Base-by-base conservation (phyloP, 2,888 invertebrate species). In the Octodonta nipae region DNA sequence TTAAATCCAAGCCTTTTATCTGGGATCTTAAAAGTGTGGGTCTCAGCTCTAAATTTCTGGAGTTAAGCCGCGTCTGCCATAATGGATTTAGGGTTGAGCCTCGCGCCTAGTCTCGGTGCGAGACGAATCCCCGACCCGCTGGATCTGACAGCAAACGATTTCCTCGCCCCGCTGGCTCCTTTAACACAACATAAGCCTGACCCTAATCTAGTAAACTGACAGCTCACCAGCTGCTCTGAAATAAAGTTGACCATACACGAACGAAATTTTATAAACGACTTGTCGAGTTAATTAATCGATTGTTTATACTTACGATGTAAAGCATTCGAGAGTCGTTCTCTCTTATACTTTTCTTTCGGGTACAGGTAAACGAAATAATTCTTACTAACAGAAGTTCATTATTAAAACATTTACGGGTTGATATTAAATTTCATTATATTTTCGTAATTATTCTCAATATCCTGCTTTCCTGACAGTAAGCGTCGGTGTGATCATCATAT, bases 51-150 rank as follows among this genome's bases (percentile, higher is more conserved):
- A 52, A 53, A 53, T 52, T 51, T 51, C 44, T 33, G 38, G 41
- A 44, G 45, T 45, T 51, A 53, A 51, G 54, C 52, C 47, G 49
- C 49, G 47, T 50, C 55, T 55, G 56, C 58, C 58, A 57, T 58
- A 58, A 59, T 57, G 58, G 57, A 58, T n/a, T 59, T 58, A 56
- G 57, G 58, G 58, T 56, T 55, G 55, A 55, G 54, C 55, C 51
- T 51, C 43, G 44, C 43, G 49, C 49, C 49, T 51, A 47, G 45
- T 45, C 51, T 47, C 49, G 54, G 52, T 54, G 54, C 51, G 51
- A 54, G 53, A 55, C 55, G 55, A 54, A 54, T 56, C 54, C 53
- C 40, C 49, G 43, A 47, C 45, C 51, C 50, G 50, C 52, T 55
- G 55, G 42, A 51, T 53, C 50, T 55, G 55, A 57, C 55, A 53